Percentiles rank a stretch among this genome's conserved stretches.
Evolutionary conservation across 2,888 invertebrate genomes (phyloP).

Genomic region (Lepas anatifera): DNA sequence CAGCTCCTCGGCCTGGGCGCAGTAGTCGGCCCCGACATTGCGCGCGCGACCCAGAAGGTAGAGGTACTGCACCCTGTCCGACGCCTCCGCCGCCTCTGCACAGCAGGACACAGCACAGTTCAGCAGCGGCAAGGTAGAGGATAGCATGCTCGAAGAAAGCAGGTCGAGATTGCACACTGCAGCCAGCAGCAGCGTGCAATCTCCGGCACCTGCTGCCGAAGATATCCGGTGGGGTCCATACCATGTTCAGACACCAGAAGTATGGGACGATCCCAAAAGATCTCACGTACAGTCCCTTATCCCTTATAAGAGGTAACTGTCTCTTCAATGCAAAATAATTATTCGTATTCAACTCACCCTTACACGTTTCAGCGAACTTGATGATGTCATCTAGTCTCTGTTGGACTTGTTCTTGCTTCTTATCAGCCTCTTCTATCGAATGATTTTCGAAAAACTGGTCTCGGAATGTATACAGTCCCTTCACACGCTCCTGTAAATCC

Average conservation of each 20-base stretch:
- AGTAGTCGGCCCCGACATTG: slow-evolving; percentile 55
- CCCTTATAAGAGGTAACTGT: background rate
- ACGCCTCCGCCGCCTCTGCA: slow-evolving; percentile 13
- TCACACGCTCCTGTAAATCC: slow-evolving; percentile 51
- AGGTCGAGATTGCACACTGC: no score
- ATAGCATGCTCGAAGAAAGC: background rate
- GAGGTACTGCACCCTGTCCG: slow-evolving; percentile 38
- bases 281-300: background rate
- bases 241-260: background rate
- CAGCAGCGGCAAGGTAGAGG: background rate
- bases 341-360: slow-evolving; percentile 39
- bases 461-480: slow-evolving; percentile 52
- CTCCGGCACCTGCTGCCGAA: background rate
- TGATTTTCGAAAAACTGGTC: slow-evolving; percentile 68
- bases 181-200: background rate
- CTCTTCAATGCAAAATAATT: background rate
- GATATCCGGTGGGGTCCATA: background rate
- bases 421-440: slow-evolving; percentile 50
- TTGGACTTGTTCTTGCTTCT: slow-evolving; percentile 51
- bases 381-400: slow-evolving; percentile 48
- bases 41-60: slow-evolving; percentile 60
- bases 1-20: slow-evolving; percentile 55
- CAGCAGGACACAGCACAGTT: no score
- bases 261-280: background rate
- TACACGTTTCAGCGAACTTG: slow-evolving; percentile 49